phyloP scores from a whole-genome alignment of 2,113 vertebrate species.

The Mormyrus lacerda region DNA sequence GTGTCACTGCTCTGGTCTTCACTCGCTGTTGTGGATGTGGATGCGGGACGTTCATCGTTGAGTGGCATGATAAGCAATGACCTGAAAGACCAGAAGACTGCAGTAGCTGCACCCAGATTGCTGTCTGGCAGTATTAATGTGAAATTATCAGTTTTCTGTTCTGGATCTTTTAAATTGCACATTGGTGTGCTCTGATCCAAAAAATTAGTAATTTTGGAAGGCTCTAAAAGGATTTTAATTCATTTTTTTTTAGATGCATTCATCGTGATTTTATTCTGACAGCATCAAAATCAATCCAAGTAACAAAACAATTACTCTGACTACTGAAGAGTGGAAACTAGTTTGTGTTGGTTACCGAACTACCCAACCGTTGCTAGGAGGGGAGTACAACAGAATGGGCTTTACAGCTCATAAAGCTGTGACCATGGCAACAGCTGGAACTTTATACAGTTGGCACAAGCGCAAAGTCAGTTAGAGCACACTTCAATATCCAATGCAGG shows the following conservation, averaged over 20 bases:
- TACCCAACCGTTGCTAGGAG: not conserved
- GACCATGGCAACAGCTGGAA: constrained; percentile 25
- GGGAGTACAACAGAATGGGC: not conserved
- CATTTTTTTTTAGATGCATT: not conserved
- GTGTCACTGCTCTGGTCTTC: constrained; percentile 75
- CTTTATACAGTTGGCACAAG: constrained; percentile 12
- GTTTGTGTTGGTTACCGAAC: not conserved
- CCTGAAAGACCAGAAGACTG: constrained; percentile 13
- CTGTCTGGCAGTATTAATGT: not conserved
- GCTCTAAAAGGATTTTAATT: not conserved
- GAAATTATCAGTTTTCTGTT: not conserved
- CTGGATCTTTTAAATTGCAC: not conserved
- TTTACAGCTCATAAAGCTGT: constrained; percentile 12
- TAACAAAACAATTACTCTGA: not conserved
- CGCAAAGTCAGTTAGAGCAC: not conserved
- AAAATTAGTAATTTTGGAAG: not conserved
- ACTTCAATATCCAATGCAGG: not conserved
- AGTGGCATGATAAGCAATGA: constrained; percentile 71
- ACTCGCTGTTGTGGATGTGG: constrained; percentile 44
- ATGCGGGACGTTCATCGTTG: constrained; percentile 62
- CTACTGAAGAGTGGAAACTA: constrained; percentile 30
- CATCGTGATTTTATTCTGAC: not conserved
- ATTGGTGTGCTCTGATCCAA: not conserved
- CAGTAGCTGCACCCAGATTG: not conserved
- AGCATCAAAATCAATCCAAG: not conserved